Conservation (phyloP, 2,888 invertebrate genomes). For the Cheilosia grossa region DNA sequence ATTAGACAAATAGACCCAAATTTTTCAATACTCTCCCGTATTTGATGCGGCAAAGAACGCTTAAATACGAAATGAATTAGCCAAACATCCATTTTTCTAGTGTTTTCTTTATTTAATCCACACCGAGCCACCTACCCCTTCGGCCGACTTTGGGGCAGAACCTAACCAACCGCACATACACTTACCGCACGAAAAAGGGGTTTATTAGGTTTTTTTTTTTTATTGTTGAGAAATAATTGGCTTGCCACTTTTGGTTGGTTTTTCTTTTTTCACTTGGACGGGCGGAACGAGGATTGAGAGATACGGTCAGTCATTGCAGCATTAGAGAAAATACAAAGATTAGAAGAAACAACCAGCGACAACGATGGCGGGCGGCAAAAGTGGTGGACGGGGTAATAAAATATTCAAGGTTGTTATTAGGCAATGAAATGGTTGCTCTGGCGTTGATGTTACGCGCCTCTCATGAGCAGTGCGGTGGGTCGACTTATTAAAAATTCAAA, state of each 20-base stretch:
- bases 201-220: constrained; percentile 57
- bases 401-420: constrained; percentile 73
- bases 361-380: constrained; percentile 13
- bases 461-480: constrained; percentile 20
- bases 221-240: constrained; percentile 70
- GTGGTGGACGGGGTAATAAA: constrained; percentile 42
- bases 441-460: constrained; percentile 26
- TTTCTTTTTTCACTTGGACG: neutral
- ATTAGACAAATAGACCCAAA: constrained; percentile 36
- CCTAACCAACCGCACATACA: constrained; percentile 6
- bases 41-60: constrained; percentile 21
- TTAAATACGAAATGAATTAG: constrained; percentile 37
- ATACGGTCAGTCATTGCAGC: constrained; percentile 46
- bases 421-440: constrained; percentile 51
- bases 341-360: constrained; percentile 27
- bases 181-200: constrained; percentile 54
- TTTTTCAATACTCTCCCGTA: constrained; percentile 24
- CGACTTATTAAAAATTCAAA: constrained; percentile 69
- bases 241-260: constrained; percentile 45
- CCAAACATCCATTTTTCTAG: constrained; percentile 9
- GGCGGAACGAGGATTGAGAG: constrained; percentile 4
- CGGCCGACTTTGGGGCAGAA: neutral
- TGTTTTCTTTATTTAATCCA: constrained; percentile 22
- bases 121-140: constrained; percentile 17
- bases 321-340: constrained; percentile 47